Conservation (phyloP, 2,113 vertebrate genomes). For the Xiphias gladius region DNA sequence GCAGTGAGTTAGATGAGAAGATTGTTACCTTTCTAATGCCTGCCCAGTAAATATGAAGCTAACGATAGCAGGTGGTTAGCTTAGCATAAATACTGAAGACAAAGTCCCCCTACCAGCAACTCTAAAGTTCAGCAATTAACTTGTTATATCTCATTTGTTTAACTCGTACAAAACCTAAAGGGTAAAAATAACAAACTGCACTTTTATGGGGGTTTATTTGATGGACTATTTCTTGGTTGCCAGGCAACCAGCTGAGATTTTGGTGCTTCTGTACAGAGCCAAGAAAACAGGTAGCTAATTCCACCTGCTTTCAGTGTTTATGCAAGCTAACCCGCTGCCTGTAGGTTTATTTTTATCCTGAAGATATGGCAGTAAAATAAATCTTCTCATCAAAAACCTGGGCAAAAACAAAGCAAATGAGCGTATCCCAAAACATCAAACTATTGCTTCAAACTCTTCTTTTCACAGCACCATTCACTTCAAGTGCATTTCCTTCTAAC, state of each 20-base stretch:
- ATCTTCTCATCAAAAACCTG: not conserved
- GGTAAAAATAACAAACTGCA: too few relatives aligned
- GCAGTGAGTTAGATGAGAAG: too few relatives aligned
- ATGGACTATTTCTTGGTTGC: not conserved
- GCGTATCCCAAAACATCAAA: not conserved
- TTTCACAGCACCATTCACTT: not conserved
- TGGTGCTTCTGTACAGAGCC: not conserved
- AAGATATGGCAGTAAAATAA: not conserved
- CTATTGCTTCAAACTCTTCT: not conserved
- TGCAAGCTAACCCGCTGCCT: not conserved
- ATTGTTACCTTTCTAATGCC: too few relatives aligned
- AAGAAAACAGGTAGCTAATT: not conserved
- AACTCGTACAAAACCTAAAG: too few relatives aligned
- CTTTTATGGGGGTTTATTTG: too few relatives aligned
- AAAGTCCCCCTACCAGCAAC: not conserved
- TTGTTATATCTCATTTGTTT: too few relatives aligned
- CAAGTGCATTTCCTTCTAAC: not conserved
- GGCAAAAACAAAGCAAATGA: not conserved
- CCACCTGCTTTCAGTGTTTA: not conserved
- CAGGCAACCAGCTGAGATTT: conserved; percentile 5
- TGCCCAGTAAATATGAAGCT: too few relatives aligned
- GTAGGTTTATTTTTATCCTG: not conserved
- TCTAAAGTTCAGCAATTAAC: not conserved
- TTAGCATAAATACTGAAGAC: not conserved
- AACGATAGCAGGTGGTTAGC: not conserved